A percentile compares a stretch with the other conserved stretches of the same genome.
Conservation (phyloP, 2,797 vertebrate genomes). For the Chrosomus eos region DNA sequence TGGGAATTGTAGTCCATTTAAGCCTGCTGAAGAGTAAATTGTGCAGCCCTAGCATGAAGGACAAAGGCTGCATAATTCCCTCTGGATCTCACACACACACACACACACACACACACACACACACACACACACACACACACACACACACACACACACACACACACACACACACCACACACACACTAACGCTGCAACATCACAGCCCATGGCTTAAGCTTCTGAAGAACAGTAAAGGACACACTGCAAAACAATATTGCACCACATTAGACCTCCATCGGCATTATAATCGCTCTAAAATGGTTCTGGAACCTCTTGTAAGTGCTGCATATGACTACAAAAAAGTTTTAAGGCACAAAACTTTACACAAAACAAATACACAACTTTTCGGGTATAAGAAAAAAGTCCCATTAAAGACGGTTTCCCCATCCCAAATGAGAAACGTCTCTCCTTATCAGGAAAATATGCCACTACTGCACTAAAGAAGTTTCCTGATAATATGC, state of each 20-base stretch:
- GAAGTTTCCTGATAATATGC: too few relatives aligned
- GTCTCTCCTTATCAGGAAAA: background rate
- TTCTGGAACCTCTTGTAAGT: background rate
- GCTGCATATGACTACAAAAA: background rate
- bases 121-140: constrained; percentile 28
- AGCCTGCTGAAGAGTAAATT: background rate
- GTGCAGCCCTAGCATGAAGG: constrained; percentile 35
- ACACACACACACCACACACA: constrained; percentile 22
- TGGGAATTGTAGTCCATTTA: constrained; percentile 21
- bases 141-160: constrained; percentile 26
- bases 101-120: constrained; percentile 22
- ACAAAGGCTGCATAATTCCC: constrained; percentile 16
- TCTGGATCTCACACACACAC: constrained; percentile 24
- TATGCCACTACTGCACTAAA: background rate
- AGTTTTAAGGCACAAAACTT: background rate
- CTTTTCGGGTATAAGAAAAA: background rate
- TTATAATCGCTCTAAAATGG: background rate
- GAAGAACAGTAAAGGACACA: constrained; percentile 17
- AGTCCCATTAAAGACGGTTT: background rate
- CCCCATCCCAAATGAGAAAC: background rate
- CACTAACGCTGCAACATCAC: background rate
- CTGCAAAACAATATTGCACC: constrained; percentile 3
- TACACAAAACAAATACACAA: background rate
- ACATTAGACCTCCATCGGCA: background rate
- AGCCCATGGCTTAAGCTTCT: background rate